A percentile compares a stretch with the other conserved stretches of the same genome.
Evolutionary conservation across 2,888 invertebrate genomes (phyloP).

Genomic region (Orgyia antiqua): DNA sequence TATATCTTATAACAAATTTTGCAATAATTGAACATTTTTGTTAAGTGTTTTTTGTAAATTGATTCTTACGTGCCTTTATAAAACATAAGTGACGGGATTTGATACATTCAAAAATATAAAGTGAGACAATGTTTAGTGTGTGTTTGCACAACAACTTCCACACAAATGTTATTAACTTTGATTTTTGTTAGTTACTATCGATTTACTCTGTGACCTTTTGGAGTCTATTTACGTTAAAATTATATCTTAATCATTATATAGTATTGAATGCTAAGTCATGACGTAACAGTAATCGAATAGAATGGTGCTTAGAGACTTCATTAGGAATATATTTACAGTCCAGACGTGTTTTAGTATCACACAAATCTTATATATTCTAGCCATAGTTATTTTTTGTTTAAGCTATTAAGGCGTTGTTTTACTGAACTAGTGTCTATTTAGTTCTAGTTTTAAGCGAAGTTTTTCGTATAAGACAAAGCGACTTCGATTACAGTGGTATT

Average conservation of each 20-base stretch:
- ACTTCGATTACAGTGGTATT: constrained; percentile 36
- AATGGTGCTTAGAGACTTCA: constrained; percentile 76
- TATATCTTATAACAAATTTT: constrained; percentile 50
- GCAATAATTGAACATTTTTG: constrained; percentile 30
- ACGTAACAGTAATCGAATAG: constrained; percentile 73
- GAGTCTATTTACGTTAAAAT: constrained; percentile 65
- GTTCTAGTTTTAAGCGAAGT: too few relatives aligned
- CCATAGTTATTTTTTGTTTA: constrained; percentile 40
- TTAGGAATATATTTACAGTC: constrained; percentile 64
- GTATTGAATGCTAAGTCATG: constrained; percentile 71
- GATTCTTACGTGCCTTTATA: constrained; percentile 73
- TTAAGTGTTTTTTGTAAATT: constrained; percentile 61
- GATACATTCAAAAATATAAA: constrained; percentile 51
- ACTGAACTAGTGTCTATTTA: constrained; percentile 31
- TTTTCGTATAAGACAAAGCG: too few relatives aligned
- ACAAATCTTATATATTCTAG: constrained; percentile 48
- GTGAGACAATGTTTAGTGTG: constrained; percentile 57
- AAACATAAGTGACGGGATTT: constrained; percentile 68
- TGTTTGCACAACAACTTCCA: constrained; percentile 71
- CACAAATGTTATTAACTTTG: constrained; percentile 54
- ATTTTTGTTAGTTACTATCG: constrained; percentile 48
- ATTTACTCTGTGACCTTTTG: constrained; percentile 46
- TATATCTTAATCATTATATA: constrained; percentile 52
- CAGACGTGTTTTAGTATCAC: constrained; percentile 46
- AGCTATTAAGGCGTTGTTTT: constrained; percentile 25